Base-by-base conservation (phyloP, 2,113 vertebrate species). In the Phyllostomus discolor region DNA sequence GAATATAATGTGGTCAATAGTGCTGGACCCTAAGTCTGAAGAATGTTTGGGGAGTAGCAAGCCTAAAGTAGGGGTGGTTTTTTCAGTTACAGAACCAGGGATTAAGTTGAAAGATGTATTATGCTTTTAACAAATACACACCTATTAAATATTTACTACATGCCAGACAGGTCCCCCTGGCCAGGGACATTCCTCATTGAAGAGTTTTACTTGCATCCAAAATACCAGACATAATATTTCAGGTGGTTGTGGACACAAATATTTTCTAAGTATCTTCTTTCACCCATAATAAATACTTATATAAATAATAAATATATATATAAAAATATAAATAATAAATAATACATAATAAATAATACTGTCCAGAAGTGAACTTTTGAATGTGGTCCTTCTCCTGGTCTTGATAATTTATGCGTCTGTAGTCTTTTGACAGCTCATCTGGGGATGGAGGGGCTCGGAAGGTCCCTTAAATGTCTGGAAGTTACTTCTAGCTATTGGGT, bases 21-120 rank as follows among this genome's bases (percentile, higher is more conserved):
- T 75, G 35, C 38, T 91, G 95, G 82, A 96, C 48, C 8, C 54
- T 93, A 84, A 90, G 80, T 79, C 52, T 87, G 64, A 93, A 91
- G 70, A 94, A 79, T 73, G 24, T 46, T 92, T 62, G 20, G 20
- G 10, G 41, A 73, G 64, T 19, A 80, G 4, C 54, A 91, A 80
- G 16, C 15, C 69, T 94, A 43, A 90, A 70, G 22, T 93, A 35
- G 20, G 24, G 26, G 24, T 54, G 64, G 43, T 90, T 73, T 94
- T 92, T 69, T 94, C 20, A 80, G 50, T 35, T 88, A 5, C 19
- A 57, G 43, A 93, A 78, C 69, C 69, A 78, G 62, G 15, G 16
- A 83, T 87, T 75, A 72, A 76, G 43, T 67, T 90, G 66, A 82
- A 96, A 92, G 57, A 70, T 75, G 26, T 59, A 50, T 85, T 94